Evolutionary conservation across 2,888 invertebrate species (phyloP).

Genomic region (Oligia latruncula): DNA sequence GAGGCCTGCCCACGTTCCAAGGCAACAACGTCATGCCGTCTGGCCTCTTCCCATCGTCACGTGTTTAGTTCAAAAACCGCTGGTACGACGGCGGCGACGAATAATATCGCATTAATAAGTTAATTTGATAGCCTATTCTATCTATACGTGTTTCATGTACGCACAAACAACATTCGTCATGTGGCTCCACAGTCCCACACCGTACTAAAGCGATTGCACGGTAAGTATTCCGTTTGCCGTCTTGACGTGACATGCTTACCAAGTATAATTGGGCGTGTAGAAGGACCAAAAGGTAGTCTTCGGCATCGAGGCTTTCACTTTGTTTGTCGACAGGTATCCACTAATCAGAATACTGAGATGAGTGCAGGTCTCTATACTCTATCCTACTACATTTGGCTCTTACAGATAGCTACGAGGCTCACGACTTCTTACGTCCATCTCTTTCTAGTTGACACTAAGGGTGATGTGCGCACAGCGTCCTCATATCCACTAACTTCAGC

Average conservation of each 20-base stretch:
- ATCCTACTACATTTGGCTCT: background rate
- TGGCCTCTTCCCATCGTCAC: too few relatives aligned
- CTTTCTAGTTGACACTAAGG: background rate
- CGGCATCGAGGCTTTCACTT: background rate
- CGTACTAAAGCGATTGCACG: background rate
- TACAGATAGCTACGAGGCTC: background rate
- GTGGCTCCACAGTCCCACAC: background rate
- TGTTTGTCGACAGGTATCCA: background rate
- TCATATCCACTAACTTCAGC: background rate
- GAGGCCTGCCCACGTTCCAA: too few relatives aligned
- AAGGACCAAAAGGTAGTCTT: background rate
- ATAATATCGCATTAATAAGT: too few relatives aligned
- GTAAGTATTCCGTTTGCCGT: background rate
- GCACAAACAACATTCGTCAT: background rate
- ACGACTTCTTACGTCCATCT: background rate
- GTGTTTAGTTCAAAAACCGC: too few relatives aligned
- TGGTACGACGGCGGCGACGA: too few relatives aligned
- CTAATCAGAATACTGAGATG: background rate
- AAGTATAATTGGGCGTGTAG: background rate
- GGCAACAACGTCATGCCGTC: too few relatives aligned
- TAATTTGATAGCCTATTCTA: too few relatives aligned
- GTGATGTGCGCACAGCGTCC: constrained; percentile 5
- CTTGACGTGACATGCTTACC: background rate
- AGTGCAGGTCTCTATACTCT: background rate
- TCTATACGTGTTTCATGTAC: background rate